Conservation (phyloP, 2,888 invertebrate species). For the Iphiclides podalirius region DNA sequence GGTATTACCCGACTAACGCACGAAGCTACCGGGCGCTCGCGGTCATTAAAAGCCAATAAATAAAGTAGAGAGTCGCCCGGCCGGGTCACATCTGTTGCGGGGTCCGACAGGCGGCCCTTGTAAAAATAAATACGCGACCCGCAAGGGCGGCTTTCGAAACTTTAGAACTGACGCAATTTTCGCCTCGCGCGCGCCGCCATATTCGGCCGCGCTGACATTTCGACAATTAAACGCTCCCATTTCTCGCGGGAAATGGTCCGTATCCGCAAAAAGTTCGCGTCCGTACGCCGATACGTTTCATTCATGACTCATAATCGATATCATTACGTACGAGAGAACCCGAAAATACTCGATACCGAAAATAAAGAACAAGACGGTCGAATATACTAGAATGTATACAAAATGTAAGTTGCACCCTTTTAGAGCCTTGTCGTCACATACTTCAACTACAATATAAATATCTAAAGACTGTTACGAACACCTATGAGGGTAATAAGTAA, state of each 20-base stretch:
- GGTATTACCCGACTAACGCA: too few relatives aligned
- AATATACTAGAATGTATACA: too few relatives aligned
- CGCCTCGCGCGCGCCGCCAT: constrained; percentile 18
- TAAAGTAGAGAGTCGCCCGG: constrained; percentile 46
- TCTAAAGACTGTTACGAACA: too few relatives aligned
- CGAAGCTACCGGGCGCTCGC: constrained; percentile 22
- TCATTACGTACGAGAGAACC: too few relatives aligned
- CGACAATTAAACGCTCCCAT: constrained; percentile 16
- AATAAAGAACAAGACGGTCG: too few relatives aligned
- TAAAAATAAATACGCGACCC: constrained; percentile 44
- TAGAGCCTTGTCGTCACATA: too few relatives aligned
- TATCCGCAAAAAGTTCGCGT: not conserved
- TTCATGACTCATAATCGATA: too few relatives aligned
- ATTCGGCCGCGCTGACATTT: constrained; percentile 21
- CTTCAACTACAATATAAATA: too few relatives aligned
- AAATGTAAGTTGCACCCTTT: too few relatives aligned
- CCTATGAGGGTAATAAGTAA: too few relatives aligned
- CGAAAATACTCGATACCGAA: too few relatives aligned
- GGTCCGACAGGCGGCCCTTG: constrained; percentile 52
- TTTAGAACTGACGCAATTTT: constrained; percentile 29
- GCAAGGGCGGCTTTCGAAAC: constrained; percentile 22
- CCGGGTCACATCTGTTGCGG: constrained; percentile 64
- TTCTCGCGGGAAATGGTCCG: constrained; percentile 14
- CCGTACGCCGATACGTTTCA: too few relatives aligned
- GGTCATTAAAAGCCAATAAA: constrained; percentile 75